These are phyloP conservation scores for Hypselothyrea guttata DNA, from an alignment of 2,888 invertebrate genomes.

Conservation along the genomic window DNA sequence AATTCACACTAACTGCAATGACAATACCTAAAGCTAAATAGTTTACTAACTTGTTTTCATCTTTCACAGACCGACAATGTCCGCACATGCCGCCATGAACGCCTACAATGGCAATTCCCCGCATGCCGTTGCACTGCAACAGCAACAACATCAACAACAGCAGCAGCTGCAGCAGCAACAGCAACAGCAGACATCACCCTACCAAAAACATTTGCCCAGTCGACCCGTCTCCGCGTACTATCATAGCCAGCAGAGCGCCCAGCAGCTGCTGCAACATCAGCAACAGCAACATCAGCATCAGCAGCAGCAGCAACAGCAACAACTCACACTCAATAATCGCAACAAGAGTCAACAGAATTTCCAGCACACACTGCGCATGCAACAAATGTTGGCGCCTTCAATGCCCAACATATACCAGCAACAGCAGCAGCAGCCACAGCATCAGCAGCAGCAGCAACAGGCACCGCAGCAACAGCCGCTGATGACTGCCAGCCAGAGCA, in stretches of 20 bases:
- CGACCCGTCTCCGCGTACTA: slow-evolving; percentile 82
- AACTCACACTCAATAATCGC: slow-evolving; percentile 73
- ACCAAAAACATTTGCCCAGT: slow-evolving; percentile 70
- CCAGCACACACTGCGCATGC: slow-evolving; percentile 80
- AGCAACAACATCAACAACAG: slow-evolving; percentile 62
- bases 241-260: slow-evolving; percentile 73
- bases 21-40: slow-evolving; percentile 4
- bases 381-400: slow-evolving; percentile 82
- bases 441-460: slow-evolving; percentile 59
- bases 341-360: slow-evolving; percentile 78
- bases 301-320: slow-evolving; percentile 68
- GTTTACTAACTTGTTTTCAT: slow-evolving; percentile 7
- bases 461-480: slow-evolving; percentile 38
- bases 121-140: slow-evolving; percentile 76
- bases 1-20: background rate
- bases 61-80: slow-evolving; percentile 71
- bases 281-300: slow-evolving; percentile 42
- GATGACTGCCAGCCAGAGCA: slow-evolving; percentile 81
- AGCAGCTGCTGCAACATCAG: slow-evolving; percentile 76
- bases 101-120: slow-evolving; percentile 79
- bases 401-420: slow-evolving; percentile 82
- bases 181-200: slow-evolving; percentile 56
- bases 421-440: slow-evolving; percentile 73
- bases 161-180: slow-evolving; percentile 64
- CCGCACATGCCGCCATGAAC: slow-evolving; percentile 79